Percentiles rank a stretch among this genome's conserved stretches.
Evolutionary conservation across 2,113 vertebrate species (phyloP).

Genomic region (Sisor rabdophorus): DNA sequence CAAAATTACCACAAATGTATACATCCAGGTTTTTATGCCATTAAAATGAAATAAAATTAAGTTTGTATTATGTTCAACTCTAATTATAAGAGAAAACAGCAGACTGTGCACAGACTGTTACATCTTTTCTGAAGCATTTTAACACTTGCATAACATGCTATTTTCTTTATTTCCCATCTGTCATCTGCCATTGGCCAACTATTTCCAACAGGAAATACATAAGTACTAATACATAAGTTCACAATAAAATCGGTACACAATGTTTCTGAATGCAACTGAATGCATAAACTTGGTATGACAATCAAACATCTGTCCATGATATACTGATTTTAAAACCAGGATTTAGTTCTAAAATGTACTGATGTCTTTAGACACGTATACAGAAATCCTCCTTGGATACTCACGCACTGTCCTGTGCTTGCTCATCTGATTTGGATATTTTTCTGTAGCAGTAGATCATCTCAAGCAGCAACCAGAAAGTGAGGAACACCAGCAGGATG

Average conservation of each 20-base stretch:
- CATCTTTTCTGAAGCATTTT: no score
- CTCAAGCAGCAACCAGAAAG: conserved; percentile 92
- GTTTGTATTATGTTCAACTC: no score
- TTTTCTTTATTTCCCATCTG: background rate
- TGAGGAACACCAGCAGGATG: conserved; percentile 91
- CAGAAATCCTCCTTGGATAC: conserved; percentile 55
- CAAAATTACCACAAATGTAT: no score
- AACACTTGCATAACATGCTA: no score
- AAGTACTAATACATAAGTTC: no score
- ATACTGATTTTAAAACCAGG: conserved; percentile 3
- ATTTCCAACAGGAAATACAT: background rate
- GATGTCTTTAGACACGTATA: background rate
- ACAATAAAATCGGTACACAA: background rate
- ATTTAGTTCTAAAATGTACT: background rate
- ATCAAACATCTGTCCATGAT: background rate
- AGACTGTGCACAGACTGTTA: no score
- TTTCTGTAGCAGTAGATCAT: conserved; percentile 99
- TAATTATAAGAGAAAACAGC: no score
- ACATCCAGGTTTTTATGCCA: no score
- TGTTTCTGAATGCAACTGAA: no score
- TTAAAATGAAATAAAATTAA: no score
- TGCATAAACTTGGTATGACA: background rate
- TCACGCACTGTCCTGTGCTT: conserved; percentile 86
- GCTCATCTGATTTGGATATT: conserved; percentile 91
- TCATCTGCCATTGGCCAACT: background rate